Conservation (phyloP, 1,140 invertebrate species). For the Mercenaria mercenaria region DNA sequence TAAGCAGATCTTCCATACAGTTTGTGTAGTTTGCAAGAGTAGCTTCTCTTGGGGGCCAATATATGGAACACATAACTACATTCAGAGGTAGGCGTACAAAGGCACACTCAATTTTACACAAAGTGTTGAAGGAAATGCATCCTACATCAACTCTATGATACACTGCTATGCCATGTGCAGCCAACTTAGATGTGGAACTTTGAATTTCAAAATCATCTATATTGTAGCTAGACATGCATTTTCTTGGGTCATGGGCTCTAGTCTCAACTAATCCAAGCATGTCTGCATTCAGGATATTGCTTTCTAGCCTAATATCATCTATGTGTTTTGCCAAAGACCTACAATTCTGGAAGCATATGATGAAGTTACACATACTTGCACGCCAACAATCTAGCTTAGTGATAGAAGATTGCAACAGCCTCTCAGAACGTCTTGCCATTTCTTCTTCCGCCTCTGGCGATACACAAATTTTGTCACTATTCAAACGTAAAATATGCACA, state of each 20-base stretch:
- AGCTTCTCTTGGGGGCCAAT: conserved; percentile 22
- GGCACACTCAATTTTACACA: neutral
- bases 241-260: neutral
- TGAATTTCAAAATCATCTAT: neutral
- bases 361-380: too few relatives aligned
- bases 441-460: conserved; percentile 49
- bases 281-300: conserved; percentile 49
- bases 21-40: neutral
- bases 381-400: neutral
- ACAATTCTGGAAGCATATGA: conserved; percentile 57
- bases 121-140: neutral
- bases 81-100: neutral
- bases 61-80: neutral
- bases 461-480: conserved; percentile 49
- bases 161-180: neutral
- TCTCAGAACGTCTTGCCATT: conserved; percentile 56
- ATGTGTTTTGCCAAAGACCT: conserved; percentile 61
- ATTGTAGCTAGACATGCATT: neutral
- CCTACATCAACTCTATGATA: neutral
- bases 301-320: conserved; percentile 24
- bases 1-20: neutral
- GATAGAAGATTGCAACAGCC: neutral
- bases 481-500: conserved; percentile 50
- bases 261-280: conserved; percentile 60
- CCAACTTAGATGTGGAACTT: neutral